Evolutionary conservation across 2,888 invertebrate species (phyloP), one percentile per base, ranked within the genome.

Genomic region (Tortricodes alternella): DNA sequence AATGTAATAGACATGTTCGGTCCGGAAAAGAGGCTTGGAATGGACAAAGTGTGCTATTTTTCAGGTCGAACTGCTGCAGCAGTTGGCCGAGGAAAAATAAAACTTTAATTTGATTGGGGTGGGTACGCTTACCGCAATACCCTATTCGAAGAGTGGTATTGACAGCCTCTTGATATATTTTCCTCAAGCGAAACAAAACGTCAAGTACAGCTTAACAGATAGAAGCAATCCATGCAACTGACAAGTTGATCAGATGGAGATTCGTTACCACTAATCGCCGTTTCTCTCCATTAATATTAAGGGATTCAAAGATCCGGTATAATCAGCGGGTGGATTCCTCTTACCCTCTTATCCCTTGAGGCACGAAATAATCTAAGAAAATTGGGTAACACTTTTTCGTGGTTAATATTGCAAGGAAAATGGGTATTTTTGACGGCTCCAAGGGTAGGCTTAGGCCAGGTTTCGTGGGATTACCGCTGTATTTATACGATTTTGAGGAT

Each of bases 1-100:
- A 80, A 80, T 76, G 80, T 83, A 80, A 80, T 80, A 78, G 76
- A 77, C 76, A 75, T 79, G 78, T 80, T 78, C 75, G 56, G 62
- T 63, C 65, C 66, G 63, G 63, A 61, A 61, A 63, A 62, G 63
- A 48, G 27, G 19, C 48, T 41, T 35, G 27, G 39, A 41, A 53
- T 37, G 55, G 48, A 49, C 43, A 35, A 41, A 48, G 41, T 48
- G 51, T 35, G 44, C 23, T 23, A 32, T 46, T 57, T 57, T 44
- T 50, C 13, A 46, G 44, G 43, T 52, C 19, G 18, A 52, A 24
- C 13, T 21, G 41, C 15, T 44, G 52, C 50, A 50, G n/a, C n/a
- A 43, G 51, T 46, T 34, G 7, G 24, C 9, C 18, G 15, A 16
- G 37, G 13, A 21, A 11, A 34, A 39, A 38, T 39, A 13, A 39